Evolutionary conservation across 92 coral and sea anemone species (phyloP), one percentile per base, ranked within the genome.

Genomic region (Micromussa lordhowensis): DNA sequence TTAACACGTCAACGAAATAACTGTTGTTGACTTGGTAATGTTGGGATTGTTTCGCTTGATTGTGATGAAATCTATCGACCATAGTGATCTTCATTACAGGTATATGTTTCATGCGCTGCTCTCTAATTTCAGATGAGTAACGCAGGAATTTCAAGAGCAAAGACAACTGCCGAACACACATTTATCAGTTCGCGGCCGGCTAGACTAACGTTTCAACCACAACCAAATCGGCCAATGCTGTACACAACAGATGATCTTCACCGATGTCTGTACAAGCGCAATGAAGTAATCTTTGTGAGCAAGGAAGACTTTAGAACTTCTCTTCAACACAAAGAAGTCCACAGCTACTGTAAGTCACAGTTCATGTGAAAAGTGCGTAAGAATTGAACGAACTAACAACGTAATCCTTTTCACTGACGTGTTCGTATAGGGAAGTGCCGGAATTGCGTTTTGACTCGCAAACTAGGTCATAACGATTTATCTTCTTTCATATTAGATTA

Each of bases 231-330:
- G 11, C 21, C 72, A 10, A 57, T 54, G 31, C 51, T 51, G 26
- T 79, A 57, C 31, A 79, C 86, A 13, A 35, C 58, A 13, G 63
- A 38, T 21, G 90, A 87, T 87, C 85, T 87, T 79, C 80, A 87
- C 28, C 90, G 78, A 75, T 87, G 86, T 32, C 38, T 87, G 86
- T 87, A 87, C 90, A 53, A 73, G 61, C 55, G 74, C 51, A 36
- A 68, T 29, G 71, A 86, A 63, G 89, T 86, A 13, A 59, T 19
- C 2, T 36, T 51, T 48, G 44, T 86, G 21, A 77, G 68, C 77
- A 77, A 48, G 68, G 89, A 86, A 9, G 89, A 86, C 26, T 78
- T 77, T 26, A 86, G 22, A 86, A 48, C 29, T 49, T 86, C 89
- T 3, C 75, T 64, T 63, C 82, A 21, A 44, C 89, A 77, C 21